Evolutionary conservation across 1,140 invertebrate species (phyloP).

Genomic region (Musca domestica): DNA sequence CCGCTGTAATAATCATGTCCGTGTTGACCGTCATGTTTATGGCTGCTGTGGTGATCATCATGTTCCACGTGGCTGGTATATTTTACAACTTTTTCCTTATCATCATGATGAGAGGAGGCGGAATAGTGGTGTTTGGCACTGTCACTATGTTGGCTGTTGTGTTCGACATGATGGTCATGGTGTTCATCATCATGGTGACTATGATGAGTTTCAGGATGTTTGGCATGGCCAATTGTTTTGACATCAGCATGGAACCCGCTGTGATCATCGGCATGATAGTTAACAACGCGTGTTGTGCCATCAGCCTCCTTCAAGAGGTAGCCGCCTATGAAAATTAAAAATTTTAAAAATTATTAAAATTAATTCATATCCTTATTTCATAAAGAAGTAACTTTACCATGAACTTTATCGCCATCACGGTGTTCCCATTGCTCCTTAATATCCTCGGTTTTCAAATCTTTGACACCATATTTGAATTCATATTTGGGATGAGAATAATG

Average conservation of each 20-base stretch:
- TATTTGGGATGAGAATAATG: constrained; percentile 63
- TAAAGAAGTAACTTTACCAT: constrained; percentile 50
- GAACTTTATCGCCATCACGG: constrained; percentile 63
- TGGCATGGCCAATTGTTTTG: constrained; percentile 57
- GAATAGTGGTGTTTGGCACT: too few species aligned
- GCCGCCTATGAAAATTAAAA: constrained; percentile 49
- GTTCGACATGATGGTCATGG: constrained; percentile 2
- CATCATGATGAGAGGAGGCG: too few species aligned
- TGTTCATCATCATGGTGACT: constrained; percentile 31
- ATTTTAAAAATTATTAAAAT: background rate
- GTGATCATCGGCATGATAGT: constrained; percentile 60
- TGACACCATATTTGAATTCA: constrained; percentile 71
- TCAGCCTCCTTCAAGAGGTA: constrained; percentile 63
- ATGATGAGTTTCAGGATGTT: constrained; percentile 50
- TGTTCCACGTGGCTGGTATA: too few species aligned
- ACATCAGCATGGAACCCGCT: constrained; percentile 61
- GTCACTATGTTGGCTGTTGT: too few species aligned
- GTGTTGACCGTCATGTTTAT: background rate
- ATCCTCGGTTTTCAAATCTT: constrained; percentile 70
- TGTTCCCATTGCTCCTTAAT: constrained; percentile 66
- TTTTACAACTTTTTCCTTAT: too few species aligned
- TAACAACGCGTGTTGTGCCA: constrained; percentile 61
- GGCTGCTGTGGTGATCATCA: too few species aligned
- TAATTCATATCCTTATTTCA: background rate
- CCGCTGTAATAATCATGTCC: background rate